Conservation (phyloP, 2,797 vertebrate genomes). For the Ctenosaura bakeri region DNA sequence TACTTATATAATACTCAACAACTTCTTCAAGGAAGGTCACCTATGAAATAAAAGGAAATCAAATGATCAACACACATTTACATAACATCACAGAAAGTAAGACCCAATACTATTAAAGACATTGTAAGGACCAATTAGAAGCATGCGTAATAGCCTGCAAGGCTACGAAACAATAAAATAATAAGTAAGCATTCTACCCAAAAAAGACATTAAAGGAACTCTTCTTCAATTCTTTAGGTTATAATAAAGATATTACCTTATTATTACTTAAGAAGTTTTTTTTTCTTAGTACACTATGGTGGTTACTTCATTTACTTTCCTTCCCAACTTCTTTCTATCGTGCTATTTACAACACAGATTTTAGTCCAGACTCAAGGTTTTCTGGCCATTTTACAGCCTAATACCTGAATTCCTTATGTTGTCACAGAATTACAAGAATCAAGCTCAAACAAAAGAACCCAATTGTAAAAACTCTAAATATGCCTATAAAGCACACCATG, state of each 20-base stretch:
- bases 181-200: no score
- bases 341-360: neutral
- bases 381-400: neutral
- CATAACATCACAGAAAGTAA: neutral
- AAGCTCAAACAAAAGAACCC: neutral
- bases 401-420: neutral
- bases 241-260: neutral
- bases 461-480: neutral
- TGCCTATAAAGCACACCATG: neutral
- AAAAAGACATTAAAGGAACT: neutral
- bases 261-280: neutral
- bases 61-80: neutral
- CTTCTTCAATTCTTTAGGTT: neutral
- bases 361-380: neutral
- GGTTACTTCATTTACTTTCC: neutral
- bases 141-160: neutral
- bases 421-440: neutral
- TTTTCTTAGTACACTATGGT: neutral
- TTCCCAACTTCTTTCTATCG: no score
- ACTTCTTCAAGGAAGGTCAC: slow-evolving; percentile 93
- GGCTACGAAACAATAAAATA: neutral
- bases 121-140: neutral
- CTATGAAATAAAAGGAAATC: slow-evolving; percentile 73
- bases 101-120: neutral
- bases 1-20: slow-evolving; percentile 90